Base-by-base conservation (phyloP, 1,140 invertebrate genomes). In the Macrobrachium nipponense region DNA sequence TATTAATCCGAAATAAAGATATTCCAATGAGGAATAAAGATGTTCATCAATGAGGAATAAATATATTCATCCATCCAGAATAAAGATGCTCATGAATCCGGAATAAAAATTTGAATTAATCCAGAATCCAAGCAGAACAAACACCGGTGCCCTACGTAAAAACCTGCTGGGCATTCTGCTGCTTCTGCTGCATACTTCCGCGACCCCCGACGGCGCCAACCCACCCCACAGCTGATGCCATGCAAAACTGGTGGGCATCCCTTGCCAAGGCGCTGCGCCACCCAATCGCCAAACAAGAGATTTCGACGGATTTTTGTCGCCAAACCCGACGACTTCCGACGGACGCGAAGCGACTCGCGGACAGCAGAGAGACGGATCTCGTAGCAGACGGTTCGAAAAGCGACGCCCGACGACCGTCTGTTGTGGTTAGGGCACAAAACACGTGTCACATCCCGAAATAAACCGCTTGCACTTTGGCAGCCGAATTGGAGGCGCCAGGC, bases 181-280 rank as follows among this genome's bases (percentile, higher is more conserved):
- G 23, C 15, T 20, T 23, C 15, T 58, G 79, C 14, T 6, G 70
- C 84, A 86, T 86, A 80, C 77, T 79, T 86, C 11, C 12, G 44
- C 80, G 66, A 86, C 84, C 84, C 84, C 84, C 84, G 84, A 80
- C 73, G 84, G 84, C 84, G 84, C 84, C 84, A 86, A 51, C 11
- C 59, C 20, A 59, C 27, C 70, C 77, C n/a, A n/a, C n/a, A 80
- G 84, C 77, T 86, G 84, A 86, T 86, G 84, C 80, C 84, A 86
- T 86, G 84, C 77, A 86, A n/a, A 70, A 27, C 58, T 17, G 66
- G 51, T 17, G 66, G 51, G 76, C 12, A 61, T 5, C 17, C 78
- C 66, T 43, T 80, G 84, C 84, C 83, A 85, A 85, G 77, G 61
- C 68, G 27, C 15, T 7, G 12, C 51, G 12, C 43, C 84, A 27